Evolutionary conservation across 2,888 invertebrate genomes (phyloP), one percentile per base, ranked within the genome.

Genomic region (Calameuta idolon): DNA sequence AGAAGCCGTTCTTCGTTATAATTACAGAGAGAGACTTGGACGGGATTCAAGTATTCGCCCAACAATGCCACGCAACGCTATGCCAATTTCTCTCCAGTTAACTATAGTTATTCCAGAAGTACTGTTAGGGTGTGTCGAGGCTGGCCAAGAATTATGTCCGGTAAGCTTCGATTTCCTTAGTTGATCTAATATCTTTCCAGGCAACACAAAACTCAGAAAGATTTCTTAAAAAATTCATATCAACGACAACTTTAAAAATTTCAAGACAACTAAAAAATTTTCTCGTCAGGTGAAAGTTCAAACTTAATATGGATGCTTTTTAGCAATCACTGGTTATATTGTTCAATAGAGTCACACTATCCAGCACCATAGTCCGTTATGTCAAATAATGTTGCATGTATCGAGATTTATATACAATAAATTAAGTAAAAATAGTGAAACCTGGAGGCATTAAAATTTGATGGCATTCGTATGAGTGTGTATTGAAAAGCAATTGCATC

Each of bases 1-100:
- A 55, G 55, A 55, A 55, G 55, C 55, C 40, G 40, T 40, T 40
- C 23, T 23, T 55, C 55, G 55, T 9, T 23, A 55, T 55, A 55
- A 55, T 55, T 55, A 23, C 55, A 55, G 55, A 55, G 55, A 40
- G 40, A 55, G 55, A 73, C 78, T 78, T 78, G 78, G 78, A 78
- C 68, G 73, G 35, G n/a, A 68, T 78, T 78, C 78, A 78, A 78
- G 73, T 75, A 78, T 78, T 78, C 35, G 76, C 76, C 76, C 75
- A 78, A 78, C 78, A 78, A 78, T 78, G 73, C 78, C 76, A 55
- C 9, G 71, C 78, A 33, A 76, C 73, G 75, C 75, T 78, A 78
- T 75, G 77, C 77, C 77, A 75, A 75, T 75, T 75, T 55, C 55
- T 55, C 55, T 55, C 23, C 23, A 23, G 23, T 23, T 55, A 9